Base-by-base conservation (phyloP, 2,888 invertebrate species). In the Conomelus anceps region DNA sequence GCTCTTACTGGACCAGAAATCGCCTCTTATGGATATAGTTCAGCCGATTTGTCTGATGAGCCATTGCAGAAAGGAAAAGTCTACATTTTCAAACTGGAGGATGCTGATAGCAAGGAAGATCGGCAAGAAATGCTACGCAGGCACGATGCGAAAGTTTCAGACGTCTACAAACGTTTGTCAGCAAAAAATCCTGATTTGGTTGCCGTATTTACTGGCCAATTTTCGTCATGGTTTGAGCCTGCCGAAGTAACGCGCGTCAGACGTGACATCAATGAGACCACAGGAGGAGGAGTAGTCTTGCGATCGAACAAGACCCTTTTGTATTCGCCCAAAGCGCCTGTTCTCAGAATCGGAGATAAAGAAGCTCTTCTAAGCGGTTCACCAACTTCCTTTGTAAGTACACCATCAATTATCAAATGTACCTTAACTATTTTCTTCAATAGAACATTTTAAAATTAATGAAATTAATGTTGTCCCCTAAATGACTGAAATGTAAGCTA, bases 61-160 rank as follows among this genome's bases (percentile, higher is more conserved):
- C 7, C 41, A 41, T 17, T 41, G 41, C 41, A 41, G 17, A 41
- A 41, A 17, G 89, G 89, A 86, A 86, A 88, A 41, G 22, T 90
- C 85, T 88, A 88, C 22, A 22, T 90, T 22, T 90, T 92, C 3
- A 91, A 91, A 87, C 84, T 92, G 85, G 91, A 91, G 86, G 92
- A 92, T 91, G 92, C 92, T 9, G 88, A 90, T 23, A 86, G 86
- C 11, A 90, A 90, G 87, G 91, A 91, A 90, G 91, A 91, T 24
- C 89, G 91, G 3, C 92, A 93, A 17, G 94, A 94, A 0, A 93
- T 96, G 92, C 93, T 95, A 17, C 94, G 94, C 87, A 94, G 95
- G 29, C 96, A 96, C 92, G 95, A 96, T 93, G 93, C 93, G 4
- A 94, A 95, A 91, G 96, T 96, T 92, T 93, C 94, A 85, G 93